Evolutionary conservation across 35 echinoderm and acorn worm genomes (phyloP), one percentile per base, ranked within the genome.

Genomic region (Ophioderma brevispina): DNA sequence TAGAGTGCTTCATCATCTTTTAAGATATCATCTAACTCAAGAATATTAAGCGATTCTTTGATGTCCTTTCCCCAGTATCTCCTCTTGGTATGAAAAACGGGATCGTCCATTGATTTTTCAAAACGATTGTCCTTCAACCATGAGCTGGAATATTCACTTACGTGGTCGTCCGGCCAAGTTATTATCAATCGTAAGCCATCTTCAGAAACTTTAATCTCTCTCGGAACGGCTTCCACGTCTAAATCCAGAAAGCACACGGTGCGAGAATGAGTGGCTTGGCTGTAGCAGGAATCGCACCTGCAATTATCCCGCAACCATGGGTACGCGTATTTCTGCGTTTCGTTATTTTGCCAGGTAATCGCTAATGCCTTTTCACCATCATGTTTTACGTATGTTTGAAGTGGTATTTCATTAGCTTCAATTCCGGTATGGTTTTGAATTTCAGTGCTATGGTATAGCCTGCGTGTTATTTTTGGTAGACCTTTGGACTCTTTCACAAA

Each of bases 231-330:
- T 39, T 95, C 79, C 28, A 94, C 92, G 75, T 98, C 87, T 0
- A 94, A 55, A 35, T 94, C 49, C 1, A 46, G 49, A 77, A 95
- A 86, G 21, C 64, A 77, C 32, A 95, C 41, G 37, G 82, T 77
- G 19, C 94, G 42, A 5, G 92, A 89, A 17, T 76, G 40, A 30
- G 38, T 40, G 17, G 83, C 63, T 0, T 81, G 32, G 37, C 95
- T 86, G 41, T 95, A 98, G 59, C 96, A 98, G 37, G 78, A 39
- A 2, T 75, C 64, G 59, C 96, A 98, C 4, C 56, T 77, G 33
- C 96, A 98, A 78, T 98, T 98, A 50, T 98, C 96, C 37, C 96
- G 81, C 23, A 98, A 42, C 96, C 96, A 98, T 14, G 90, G 86
- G 55, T 95, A 98, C 0, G 93, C 90, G 82, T 94, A 98, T 28